Percentiles rank a stretch among this genome's conserved stretches.
phyloP scores from a whole-genome alignment of 2,888 invertebrate species.

The Rhagonycha lutea region DNA sequence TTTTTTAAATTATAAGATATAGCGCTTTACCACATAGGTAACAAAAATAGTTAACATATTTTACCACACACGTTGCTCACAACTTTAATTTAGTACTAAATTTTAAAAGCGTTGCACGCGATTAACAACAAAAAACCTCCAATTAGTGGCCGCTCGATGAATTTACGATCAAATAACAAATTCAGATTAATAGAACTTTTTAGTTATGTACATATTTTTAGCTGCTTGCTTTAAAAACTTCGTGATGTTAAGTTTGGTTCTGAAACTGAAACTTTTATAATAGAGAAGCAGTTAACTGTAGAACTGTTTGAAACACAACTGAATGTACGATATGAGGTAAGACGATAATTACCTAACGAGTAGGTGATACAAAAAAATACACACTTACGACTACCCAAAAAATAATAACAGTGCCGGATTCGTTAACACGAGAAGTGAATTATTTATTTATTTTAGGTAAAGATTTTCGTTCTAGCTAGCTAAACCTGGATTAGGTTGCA shows the following conservation, averaged over 20 bases:
- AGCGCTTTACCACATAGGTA: conserved; percentile 11
- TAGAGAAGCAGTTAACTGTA: conserved; percentile 23
- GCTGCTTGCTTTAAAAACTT: not conserved
- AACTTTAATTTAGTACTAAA: conserved; percentile 12
- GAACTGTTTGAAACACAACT: conserved; percentile 38
- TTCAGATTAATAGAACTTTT: not conserved
- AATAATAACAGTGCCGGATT: conserved; percentile 35
- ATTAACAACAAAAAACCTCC: conserved; percentile 13
- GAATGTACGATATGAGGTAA: conserved; percentile 29
- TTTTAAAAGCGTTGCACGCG: conserved; percentile 13
- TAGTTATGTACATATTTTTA: not conserved
- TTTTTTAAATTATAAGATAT: not conserved
- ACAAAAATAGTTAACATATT: conserved; percentile 24
- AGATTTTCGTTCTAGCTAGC: too few species aligned
- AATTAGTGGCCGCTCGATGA: conserved; percentile 12
- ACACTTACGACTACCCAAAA: conserved; percentile 24
- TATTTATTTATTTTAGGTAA: too few species aligned
- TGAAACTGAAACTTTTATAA: too few species aligned
- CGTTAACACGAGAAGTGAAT: conserved; percentile 28
- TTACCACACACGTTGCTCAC: conserved; percentile 27
- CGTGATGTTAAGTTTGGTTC: too few species aligned
- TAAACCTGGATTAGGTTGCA: not conserved
- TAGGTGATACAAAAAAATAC: not conserved
- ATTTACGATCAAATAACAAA: not conserved
- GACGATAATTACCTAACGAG: not conserved